Evolutionary conservation across 2,113 vertebrate genomes (phyloP).

Genomic region (Callipepla squamata): DNA sequence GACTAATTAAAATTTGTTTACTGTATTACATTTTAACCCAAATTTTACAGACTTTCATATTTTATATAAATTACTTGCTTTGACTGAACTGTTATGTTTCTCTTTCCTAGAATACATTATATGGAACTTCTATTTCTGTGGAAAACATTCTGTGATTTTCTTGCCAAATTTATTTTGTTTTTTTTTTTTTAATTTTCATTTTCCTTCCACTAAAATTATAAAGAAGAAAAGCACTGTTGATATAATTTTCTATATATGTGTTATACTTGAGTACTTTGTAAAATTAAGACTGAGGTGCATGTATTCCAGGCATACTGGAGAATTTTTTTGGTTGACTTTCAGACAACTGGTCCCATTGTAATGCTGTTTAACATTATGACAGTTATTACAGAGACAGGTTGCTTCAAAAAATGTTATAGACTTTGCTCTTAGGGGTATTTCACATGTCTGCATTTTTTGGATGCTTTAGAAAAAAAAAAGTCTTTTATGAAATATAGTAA

Average conservation of each 20-base stretch:
- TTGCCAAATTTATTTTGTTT: not conserved
- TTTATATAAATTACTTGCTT: not conserved
- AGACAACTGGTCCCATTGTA: not conserved
- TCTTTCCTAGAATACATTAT: not conserved
- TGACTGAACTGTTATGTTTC: not conserved
- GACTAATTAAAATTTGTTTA: not conserved
- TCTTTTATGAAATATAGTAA: conserved; percentile 16
- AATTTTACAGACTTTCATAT: not conserved
- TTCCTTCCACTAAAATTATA: not conserved
- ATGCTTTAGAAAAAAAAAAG: not conserved
- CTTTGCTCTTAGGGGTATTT: conserved; percentile 51
- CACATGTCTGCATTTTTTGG: conserved; percentile 43
- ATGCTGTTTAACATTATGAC: conserved; percentile 3
- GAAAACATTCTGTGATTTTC: not conserved
- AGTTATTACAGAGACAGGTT: conserved; percentile 22
- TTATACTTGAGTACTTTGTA: not conserved
- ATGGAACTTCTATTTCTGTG: not conserved
- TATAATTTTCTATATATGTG: not conserved
- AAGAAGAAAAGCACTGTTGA: not conserved
- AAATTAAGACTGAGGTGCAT: not conserved
- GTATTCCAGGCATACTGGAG: not conserved
- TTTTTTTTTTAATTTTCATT: not conserved
- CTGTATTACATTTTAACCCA: not conserved
- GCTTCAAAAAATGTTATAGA: conserved; percentile 32
- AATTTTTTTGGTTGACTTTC: conserved; percentile 14